Conservation (phyloP, 2,888 invertebrate species). For the Cheilosia grossa region DNA sequence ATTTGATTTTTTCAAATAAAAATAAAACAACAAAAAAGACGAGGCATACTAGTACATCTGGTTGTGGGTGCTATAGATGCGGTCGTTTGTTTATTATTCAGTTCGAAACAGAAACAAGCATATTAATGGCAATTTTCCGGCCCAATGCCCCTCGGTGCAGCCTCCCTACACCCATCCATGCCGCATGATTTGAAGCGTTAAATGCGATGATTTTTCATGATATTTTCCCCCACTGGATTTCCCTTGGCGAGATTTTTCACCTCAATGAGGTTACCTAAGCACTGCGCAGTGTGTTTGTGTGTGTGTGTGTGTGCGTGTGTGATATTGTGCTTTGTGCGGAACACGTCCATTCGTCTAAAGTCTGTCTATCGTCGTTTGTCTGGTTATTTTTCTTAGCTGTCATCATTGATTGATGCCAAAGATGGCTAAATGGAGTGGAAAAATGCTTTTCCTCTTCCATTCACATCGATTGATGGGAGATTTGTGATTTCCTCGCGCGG, state of each 20-base stretch:
- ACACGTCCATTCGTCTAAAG: constrained; percentile 29
- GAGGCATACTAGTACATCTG: constrained; percentile 31
- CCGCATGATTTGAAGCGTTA: constrained; percentile 63
- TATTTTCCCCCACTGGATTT: constrained; percentile 25
- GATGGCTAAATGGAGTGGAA: constrained; percentile 73
- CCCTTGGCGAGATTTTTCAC: constrained; percentile 50
- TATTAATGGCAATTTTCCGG: constrained; percentile 71
- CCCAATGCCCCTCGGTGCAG: constrained; percentile 16
- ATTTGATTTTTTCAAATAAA: constrained; percentile 67
- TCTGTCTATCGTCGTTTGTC: constrained; percentile 62
- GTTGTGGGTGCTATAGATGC: constrained; percentile 31
- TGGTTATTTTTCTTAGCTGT: constrained; percentile 69
- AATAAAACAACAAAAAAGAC: constrained; percentile 7
- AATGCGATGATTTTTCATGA: constrained; percentile 70
- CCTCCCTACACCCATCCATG: constrained; percentile 13
- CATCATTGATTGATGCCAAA: constrained; percentile 73
- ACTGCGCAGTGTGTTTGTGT: not conserved
- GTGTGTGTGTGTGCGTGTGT: not conserved
- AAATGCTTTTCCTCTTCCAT: constrained; percentile 51
- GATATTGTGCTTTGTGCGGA: not conserved
- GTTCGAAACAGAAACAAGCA: constrained; percentile 73
- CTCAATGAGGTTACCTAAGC: constrained; percentile 33
- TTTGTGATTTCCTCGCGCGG: constrained; percentile 37
- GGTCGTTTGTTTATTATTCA: constrained; percentile 74
- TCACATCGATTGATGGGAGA: constrained; percentile 13